Evolutionary conservation across 2,113 vertebrate genomes (phyloP).

Genomic region (Penelope pileata): DNA sequence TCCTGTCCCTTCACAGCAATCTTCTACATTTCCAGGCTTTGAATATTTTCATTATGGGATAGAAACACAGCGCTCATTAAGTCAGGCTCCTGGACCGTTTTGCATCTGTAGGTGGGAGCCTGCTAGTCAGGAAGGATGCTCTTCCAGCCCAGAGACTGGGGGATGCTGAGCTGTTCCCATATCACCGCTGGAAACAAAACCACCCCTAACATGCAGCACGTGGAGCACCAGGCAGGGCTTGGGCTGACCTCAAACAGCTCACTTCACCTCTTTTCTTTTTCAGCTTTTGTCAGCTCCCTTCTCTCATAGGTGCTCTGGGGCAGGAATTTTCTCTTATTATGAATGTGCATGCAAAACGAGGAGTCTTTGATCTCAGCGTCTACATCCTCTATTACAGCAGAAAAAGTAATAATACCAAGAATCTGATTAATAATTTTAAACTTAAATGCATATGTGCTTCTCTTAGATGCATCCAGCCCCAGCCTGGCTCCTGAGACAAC

Average conservation of each 20-base stretch:
- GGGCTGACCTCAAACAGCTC: background rate
- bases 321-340: background rate
- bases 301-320: background rate
- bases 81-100: background rate
- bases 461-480: background rate
- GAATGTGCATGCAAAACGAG: background rate
- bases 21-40: background rate
- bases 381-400: background rate
- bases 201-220: rapidly evolving
- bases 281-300: background rate
- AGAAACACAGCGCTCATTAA: background rate
- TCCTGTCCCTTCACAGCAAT: background rate
- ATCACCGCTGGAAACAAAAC: background rate
- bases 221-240: background rate
- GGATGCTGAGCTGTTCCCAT: background rate
- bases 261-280: background rate
- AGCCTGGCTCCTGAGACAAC: background rate
- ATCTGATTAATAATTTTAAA: background rate
- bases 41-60: background rate
- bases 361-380: conserved; percentile 30
- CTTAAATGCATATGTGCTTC: background rate
- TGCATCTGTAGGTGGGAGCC: background rate
- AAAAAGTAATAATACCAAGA: background rate
- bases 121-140: background rate
- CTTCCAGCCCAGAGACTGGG: background rate